Evolutionary conservation across 2,888 invertebrate genomes (phyloP), one percentile per base, ranked within the genome.

Genomic region (Ophioninae sp.): DNA sequence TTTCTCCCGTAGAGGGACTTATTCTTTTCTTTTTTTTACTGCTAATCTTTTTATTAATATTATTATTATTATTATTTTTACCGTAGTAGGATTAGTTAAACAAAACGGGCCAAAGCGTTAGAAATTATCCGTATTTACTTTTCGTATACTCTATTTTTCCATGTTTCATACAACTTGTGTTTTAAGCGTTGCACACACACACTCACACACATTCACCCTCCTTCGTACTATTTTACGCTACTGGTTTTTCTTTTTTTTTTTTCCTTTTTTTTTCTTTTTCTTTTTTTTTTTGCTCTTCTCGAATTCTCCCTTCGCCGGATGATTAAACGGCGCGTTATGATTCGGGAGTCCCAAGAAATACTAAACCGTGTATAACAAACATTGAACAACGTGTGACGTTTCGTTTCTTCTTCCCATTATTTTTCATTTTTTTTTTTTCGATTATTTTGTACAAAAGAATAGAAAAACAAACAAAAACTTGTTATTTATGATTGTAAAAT

Each of bases 61-160:
- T 62, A 74, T 64, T 73, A 70, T 61, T 65, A 70, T 61, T 65
- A 69, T 64, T 56, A 76, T 62, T 77, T 70, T 80, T 74, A 83
- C 74, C 77, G 69, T 65, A n/a, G 65, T 83, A 83, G 79, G 62
- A 79, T 62, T 75, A 81, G 59, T 44, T 61, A 76, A 77, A 73
- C 76, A 77, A 83, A 83, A 83, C 57, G 83, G 90, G 89, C 91
- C 90, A 90, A 90, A 90, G 90, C 88, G 89, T 89, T 90, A 89
- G 88, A 85, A 90, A 87, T 89, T 86, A 83, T 90, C 86, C 79
- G 85, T 86, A 86, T 86, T 87, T 30, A 30, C 30, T 67, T 77
- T 81, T 87, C 86, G 30, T 76, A 68, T 76, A 76, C 59, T 76
- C 68, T 76, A 76, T 44, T 74, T 81, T 70, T 76, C 57, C 65